Conservation (phyloP, 2,113 vertebrate genomes). For the Myotis yumanensis region DNA sequence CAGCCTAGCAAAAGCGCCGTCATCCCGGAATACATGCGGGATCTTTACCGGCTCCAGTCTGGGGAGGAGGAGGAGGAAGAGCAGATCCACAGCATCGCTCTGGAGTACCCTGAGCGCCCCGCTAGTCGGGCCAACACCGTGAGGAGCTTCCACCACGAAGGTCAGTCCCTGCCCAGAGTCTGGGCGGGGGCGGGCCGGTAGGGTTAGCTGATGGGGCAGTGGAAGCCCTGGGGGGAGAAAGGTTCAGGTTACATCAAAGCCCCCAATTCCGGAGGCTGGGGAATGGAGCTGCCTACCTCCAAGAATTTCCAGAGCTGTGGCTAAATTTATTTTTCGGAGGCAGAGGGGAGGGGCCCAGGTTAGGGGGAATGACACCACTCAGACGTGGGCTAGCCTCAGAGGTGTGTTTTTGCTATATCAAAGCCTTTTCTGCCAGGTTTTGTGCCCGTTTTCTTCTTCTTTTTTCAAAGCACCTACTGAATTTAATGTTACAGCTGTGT, state of each 20-base stretch:
- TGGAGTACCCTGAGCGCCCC: slow-evolving; percentile 95
- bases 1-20: slow-evolving; percentile 92
- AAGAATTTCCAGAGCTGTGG: slow-evolving; percentile 64
- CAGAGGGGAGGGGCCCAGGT: not conserved
- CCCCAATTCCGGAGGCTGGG: slow-evolving; percentile 4
- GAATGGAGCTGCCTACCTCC: slow-evolving; percentile 49
- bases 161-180: slow-evolving; percentile 83
- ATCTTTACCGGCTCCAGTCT: slow-evolving; percentile 98
- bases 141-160: slow-evolving; percentile 99
- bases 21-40: slow-evolving; percentile 96
- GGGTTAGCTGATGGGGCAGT: slow-evolving; percentile 9
- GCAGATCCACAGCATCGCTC: slow-evolving; percentile 83
- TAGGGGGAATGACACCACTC: slow-evolving; percentile 24
- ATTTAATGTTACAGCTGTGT: slow-evolving; percentile 88
- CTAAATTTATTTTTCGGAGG: slow-evolving; percentile 63
- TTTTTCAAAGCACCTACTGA: slow-evolving; percentile 78
- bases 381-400: slow-evolving; percentile 42
- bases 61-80: slow-evolving; percentile 93
- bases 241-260: slow-evolving; percentile 72
- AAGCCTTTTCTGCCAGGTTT: slow-evolving; percentile 73
- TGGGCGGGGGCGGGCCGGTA: slow-evolving; percentile 1
- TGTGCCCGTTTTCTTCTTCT: slow-evolving; percentile 10
- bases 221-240: slow-evolving; percentile 29
- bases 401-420: slow-evolving; percentile 82
- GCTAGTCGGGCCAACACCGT: slow-evolving; percentile 98